Evolutionary conservation across 2,888 invertebrate species (phyloP), one percentile per base, ranked within the genome.

Genomic region (Clunio marinus): DNA sequence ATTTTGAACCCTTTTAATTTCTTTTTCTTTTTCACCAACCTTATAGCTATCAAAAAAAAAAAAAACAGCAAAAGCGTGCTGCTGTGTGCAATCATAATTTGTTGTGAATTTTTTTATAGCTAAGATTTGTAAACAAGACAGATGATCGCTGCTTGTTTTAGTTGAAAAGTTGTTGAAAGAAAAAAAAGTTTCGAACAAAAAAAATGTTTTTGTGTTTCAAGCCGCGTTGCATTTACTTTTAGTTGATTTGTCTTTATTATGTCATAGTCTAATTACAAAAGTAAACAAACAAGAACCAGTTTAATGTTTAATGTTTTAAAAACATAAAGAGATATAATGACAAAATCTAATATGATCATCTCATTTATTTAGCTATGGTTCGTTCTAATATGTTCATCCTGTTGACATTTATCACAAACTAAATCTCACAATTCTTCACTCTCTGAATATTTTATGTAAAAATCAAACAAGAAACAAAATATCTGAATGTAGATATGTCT

Each of bases 391-490:
- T 25, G 22, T 45, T 25, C 46, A 22, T 66, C 51, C 35, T 66
- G 66, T 66, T 66, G 66, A 66, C 66, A 32, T 28, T 66, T 22
- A 51, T n/a, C 41, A 41, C 15, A 59, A 41, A 13, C 41, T 7
- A 10, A 7, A 10, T 41, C n/a, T 41, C n/a, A 5, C n/a, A 41
- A n/a, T n/a, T n/a, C n/a, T n/a, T n/a, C n/a, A n/a, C n/a, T n/a
- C n/a, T n/a, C n/a, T n/a, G n/a, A n/a, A n/a, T n/a, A n/a, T n/a
- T n/a, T n/a, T n/a, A n/a, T n/a, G n/a, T n/a, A n/a, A n/a, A n/a
- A n/a, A n/a, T n/a, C n/a, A n/a, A n/a, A n/a, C n/a, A n/a, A n/a
- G n/a, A n/a, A n/a, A n/a, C n/a, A n/a, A n/a, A n/a, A n/a, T n/a
- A n/a, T n/a, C n/a, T n/a, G n/a, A n/a, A n/a, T n/a, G n/a, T n/a